Base-by-base conservation (phyloP, 2,797 vertebrate genomes). In the Moxostoma hubbsi region DNA sequence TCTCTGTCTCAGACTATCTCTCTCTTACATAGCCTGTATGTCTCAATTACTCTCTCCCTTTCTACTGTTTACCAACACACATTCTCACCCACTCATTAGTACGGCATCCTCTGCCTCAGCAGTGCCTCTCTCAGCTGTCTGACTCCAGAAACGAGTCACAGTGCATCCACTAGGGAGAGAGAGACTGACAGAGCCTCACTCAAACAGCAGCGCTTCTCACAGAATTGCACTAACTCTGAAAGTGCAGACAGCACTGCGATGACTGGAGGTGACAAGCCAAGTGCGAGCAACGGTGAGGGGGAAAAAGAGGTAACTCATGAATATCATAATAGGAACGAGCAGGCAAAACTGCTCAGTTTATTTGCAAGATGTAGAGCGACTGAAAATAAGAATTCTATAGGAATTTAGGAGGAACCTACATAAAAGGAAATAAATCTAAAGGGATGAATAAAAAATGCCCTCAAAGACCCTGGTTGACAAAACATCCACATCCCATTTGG, bases 341-440 rank as follows among this genome's bases (percentile, higher is more conserved):
- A 54, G 49, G 70, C 75, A 81, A 79, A 82, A 79, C 81, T 73
- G 83, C 81, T 83, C 59, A 78, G 70, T 77, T 82, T 85, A 72
- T 57, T 67, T 84, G 61, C 61, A 58, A 66, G 71, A 81, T 61
- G 67, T 72, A 76, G 59, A 71, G 72, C 24, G 54, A 50, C 57
- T 77, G 70, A 76, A 57, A 79, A 70, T 16, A 76, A 36, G 49
- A 73, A 71, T 67, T 59, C 67, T 51, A 65, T 72, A 61, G 45
- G 18, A 67, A 73, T 13, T 53, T 62, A 77, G 50, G 16, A 70
- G 51, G 10, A 65, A 79, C 45, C 24, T 13, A 70, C 50, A 70
- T 75, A 75, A 76, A 72, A 76, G 16, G 75, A 64, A 73, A 64
- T 0, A 53, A 45, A 36, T 73, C 67, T 63, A 79, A 68, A 55